Base-by-base conservation (phyloP, 1,140 invertebrate genomes). In the Anadara kagoshimensis region DNA sequence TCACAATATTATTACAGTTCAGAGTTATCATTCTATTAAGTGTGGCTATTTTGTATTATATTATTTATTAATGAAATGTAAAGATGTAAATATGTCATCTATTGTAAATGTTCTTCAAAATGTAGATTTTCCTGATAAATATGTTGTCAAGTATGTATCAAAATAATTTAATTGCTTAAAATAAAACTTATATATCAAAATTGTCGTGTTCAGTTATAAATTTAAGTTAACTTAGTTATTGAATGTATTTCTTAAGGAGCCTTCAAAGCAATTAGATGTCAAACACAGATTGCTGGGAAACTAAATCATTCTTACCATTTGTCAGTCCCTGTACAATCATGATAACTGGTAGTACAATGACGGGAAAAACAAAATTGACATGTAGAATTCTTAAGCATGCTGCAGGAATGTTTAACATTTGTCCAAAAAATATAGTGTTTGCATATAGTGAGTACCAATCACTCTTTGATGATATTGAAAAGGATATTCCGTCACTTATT, bases 371-470 rank as follows among this genome's bases (percentile, higher is more conserved):
- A 11, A 45, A 62, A 29, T 71, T 63, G 43, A 63, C 61, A 22
- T 54, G 63, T 22, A n/a, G 59, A 57, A 26, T 71, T 11, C 45
- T 72, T 24, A 29, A 72, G 56, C 65, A 72, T 49, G 70, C 62
- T 11, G 41, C 49, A 45, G 62, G 41, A 16, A 72, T 72, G 70
- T 72, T 72, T 59, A 53, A 62, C 8, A 43, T 36, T 5, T 44
- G 41, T 16, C 59, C 61, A 16, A n/a, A 54, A 36, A 58, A 49
- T 45, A 72, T 72, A 29, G 47, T 72, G 0, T 72, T 66, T 66
- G 70, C 62, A n/a, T 72, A 63, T 64, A 57, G 51, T 47, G 69
- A 65, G 57, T 49, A 71, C 44, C 58, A 71, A 64, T 59, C 69
- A 14, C 47, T 71, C 44, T 72, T 72, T 36, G 69, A 72, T 43